A percentile compares a stretch with the other conserved stretches of the same genome.
Conservation (phyloP, 1,140 invertebrate species). For the Heliconius melpomene region DNA sequence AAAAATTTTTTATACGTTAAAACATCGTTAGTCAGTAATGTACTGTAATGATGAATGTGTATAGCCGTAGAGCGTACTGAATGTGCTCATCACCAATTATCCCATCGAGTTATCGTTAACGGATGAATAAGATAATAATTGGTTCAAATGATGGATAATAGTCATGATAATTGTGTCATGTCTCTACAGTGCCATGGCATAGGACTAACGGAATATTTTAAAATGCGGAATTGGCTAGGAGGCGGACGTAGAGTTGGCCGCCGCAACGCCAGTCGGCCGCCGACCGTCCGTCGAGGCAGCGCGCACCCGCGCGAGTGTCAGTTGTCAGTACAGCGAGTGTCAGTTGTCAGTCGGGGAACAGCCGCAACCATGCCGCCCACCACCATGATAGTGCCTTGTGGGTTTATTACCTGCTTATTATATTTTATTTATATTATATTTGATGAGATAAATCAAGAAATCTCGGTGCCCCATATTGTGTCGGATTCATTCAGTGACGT, state of each 20-base stretch:
- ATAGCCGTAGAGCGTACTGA: background rate
- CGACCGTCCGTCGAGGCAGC: slow-evolving; percentile 69
- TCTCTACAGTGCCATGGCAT: slow-evolving; percentile 60
- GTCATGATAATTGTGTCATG: slow-evolving; percentile 54
- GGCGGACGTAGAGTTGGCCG: slow-evolving; percentile 59
- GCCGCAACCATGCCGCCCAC: slow-evolving; percentile 74
- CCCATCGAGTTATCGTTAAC: slow-evolving; percentile 16
- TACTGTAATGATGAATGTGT: background rate
- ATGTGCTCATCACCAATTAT: slow-evolving; percentile 11
- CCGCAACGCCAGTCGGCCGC: slow-evolving; percentile 64
- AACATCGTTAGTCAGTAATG: background rate
- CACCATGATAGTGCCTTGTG: slow-evolving; percentile 77
- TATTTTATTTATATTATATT: background rate
- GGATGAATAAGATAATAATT: slow-evolving; percentile 46
- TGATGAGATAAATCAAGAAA: background rate
- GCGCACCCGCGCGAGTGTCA: slow-evolving; percentile 60
- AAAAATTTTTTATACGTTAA: background rate
- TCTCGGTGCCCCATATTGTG: slow-evolving; percentile 16
- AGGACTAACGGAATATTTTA: slow-evolving; percentile 75
- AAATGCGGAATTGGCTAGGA: slow-evolving; percentile 76
- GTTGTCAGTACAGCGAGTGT: slow-evolving; percentile 52
- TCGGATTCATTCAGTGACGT: slow-evolving; percentile 41
- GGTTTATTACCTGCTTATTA: slow-evolving; percentile 48
- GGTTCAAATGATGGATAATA: slow-evolving; percentile 46
- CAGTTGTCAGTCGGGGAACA: slow-evolving; percentile 51